Base-by-base conservation (phyloP, 1,140 invertebrate genomes). In the Drosophila burlai region DNA sequence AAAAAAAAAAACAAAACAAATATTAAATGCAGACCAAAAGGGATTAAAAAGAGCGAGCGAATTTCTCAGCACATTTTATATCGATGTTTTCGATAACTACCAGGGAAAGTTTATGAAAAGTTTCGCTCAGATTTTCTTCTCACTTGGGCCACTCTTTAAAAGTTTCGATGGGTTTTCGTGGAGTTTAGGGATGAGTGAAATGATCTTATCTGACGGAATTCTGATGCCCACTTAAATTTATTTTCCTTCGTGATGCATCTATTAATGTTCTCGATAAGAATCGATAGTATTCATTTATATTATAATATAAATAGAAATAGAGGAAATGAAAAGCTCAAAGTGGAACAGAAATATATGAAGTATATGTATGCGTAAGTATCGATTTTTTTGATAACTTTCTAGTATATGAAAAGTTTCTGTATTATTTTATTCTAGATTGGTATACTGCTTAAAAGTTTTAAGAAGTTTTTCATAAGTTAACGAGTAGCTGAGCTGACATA, bases 61-160 rank as follows among this genome's bases (percentile, higher is more conserved):
- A 76, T 49, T 66, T 66, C 57, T 61, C 47, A 73, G 38, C 34
- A 66, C 63, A 77, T 74, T 11, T 58, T 46, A 60, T 60, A 69
- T 54, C 54, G 40, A 67, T 67, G 45, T 15, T 62, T 38, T 29
- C 62, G 29, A 69, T 69, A 69, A 52, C 66, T 52, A 63, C 4
- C 47, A 29, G 7, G 34, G 24, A 66, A 55, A 66, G 62, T 67
- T 71, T 71, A 71, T 71, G 26, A 71, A 71, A 66, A 71, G 40
- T 71, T 65, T 40, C 9, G 16, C 16, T 29, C 29, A 52, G 38
- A 40, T 63, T 40, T 36, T 38, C 45, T 18, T 52, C 50, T 34
- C 50, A 52, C 29, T 52, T 52, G 29, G 50, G n/a, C 50, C 29
- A 52, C 59, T 31, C 10, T 62, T 64, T n/a, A 50, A 43, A 63